Evolutionary conservation across 2,888 invertebrate genomes (phyloP).

Genomic region (Eilema depressum): DNA sequence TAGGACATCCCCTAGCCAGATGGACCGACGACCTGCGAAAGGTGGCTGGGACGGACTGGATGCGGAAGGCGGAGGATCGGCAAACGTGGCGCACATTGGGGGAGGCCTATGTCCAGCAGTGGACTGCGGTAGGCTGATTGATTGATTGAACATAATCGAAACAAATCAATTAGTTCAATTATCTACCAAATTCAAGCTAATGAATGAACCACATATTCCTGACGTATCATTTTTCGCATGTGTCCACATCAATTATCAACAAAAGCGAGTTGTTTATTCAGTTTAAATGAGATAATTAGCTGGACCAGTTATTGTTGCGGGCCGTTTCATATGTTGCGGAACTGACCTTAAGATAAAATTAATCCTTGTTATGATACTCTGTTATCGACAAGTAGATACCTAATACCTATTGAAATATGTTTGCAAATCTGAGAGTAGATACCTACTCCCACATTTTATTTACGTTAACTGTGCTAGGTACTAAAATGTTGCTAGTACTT

Average conservation of each 20-base stretch:
- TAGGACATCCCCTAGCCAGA: too few species aligned
- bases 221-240: slow-evolving; percentile 5
- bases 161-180: background rate
- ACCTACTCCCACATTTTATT: background rate
- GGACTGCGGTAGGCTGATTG: too few species aligned
- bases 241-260: slow-evolving; percentile 33
- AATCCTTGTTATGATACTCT: slow-evolving; percentile 26
- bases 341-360: slow-evolving; percentile 25
- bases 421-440: background rate
- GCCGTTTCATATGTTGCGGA: slow-evolving; percentile 21
- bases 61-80: too few species aligned
- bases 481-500: too few species aligned
- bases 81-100: too few species aligned
- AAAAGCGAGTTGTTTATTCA: slow-evolving; percentile 35
- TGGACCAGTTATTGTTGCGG: slow-evolving; percentile 35
- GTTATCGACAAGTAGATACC: background rate
- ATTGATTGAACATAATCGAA: too few species aligned
- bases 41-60: too few species aligned
- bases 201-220: background rate
- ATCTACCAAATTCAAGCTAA: background rate
- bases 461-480: background rate
- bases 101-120: too few species aligned
- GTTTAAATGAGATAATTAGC: slow-evolving; percentile 31
- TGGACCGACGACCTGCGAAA: too few species aligned
- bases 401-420: background rate